Conservation (phyloP, 2,797 vertebrate genomes). For the Tympanoctomys barrerae region DNA sequence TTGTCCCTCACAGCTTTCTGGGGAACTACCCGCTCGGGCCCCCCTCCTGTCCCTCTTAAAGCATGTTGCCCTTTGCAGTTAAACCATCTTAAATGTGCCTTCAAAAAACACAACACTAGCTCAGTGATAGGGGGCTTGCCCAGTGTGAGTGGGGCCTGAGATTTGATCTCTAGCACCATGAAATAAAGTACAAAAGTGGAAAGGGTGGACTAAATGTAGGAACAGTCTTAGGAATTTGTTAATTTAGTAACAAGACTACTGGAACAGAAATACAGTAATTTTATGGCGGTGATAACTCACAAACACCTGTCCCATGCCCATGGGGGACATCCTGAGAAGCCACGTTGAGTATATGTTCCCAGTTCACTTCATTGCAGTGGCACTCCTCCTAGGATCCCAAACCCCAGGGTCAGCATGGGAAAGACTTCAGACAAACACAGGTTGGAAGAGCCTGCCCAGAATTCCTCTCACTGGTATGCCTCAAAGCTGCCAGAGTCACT, state of each 20-base stretch:
- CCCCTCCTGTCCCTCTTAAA: neutral
- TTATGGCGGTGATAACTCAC: neutral
- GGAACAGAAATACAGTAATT: no score
- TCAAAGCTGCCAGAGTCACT: neutral
- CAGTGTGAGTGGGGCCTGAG: neutral
- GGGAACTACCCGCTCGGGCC: no score
- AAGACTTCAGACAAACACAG: neutral
- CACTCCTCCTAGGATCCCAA: no score
- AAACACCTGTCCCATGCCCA: fast-evolving
- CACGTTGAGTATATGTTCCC: neutral
- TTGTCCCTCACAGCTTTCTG: neutral
- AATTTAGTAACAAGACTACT: neutral
- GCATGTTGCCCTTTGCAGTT: neutral
- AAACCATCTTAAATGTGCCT: neutral
- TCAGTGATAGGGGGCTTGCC: neutral
- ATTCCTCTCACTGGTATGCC: fast-evolving
- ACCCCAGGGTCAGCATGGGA: neutral
- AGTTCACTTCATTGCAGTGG: no score
- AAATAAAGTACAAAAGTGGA: neutral
- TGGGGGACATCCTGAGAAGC: neutral
- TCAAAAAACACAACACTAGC: neutral
- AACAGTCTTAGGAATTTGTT: neutral
- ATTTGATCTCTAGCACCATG: neutral
- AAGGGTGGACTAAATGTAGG: no score
- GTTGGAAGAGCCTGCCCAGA: fast-evolving